A percentile compares a stretch with the other conserved stretches of the same genome.
Evolutionary conservation across 2,888 invertebrate genomes (phyloP).

Genomic region (Cremastobaeus sp.): DNA sequence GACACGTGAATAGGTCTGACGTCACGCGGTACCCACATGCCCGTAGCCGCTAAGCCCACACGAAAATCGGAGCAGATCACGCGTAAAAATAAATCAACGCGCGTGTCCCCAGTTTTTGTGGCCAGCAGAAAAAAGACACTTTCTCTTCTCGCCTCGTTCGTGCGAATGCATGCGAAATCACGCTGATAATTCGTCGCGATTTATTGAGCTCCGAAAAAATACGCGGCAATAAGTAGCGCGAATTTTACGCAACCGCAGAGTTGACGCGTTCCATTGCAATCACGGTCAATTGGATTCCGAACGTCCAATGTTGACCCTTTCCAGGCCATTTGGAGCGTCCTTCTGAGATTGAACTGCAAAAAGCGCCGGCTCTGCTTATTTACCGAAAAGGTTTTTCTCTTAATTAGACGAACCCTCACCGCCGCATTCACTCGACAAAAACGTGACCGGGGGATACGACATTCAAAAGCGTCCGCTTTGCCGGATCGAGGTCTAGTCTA

Average conservation of each 20-base stretch:
- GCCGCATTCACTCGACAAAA: conserved; percentile 38
- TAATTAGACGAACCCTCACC: conserved; percentile 60
- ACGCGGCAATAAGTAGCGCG: neutral
- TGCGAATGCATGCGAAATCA: conserved; percentile 1
- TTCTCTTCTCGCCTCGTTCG: conserved; percentile 1
- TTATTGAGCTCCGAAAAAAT: neutral
- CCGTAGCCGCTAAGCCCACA: conserved; percentile 40
- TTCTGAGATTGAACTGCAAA: conserved; percentile 41
- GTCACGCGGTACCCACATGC: conserved; percentile 41
- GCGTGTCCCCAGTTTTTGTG: conserved; percentile 44
- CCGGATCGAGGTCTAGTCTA: conserved; percentile 46
- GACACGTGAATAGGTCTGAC: conserved; percentile 45
- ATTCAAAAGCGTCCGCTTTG: conserved; percentile 51
- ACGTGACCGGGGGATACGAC: conserved; percentile 43
- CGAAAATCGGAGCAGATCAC: conserved; percentile 61
- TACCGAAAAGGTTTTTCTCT: conserved; percentile 58
- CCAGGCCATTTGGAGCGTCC: conserved; percentile 27
- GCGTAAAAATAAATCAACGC: conserved; percentile 65
- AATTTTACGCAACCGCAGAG: no score
- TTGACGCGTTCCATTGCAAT: no score
- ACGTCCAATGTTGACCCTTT: conserved; percentile 26
- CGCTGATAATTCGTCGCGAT: conserved; percentile 10
- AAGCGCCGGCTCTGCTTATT: conserved; percentile 54
- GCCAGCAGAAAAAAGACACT: conserved; percentile 6
- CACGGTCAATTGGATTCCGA: conserved; percentile 47